Conservation (phyloP, 2,113 vertebrate genomes). For the Microtus pennsylvanicus region DNA sequence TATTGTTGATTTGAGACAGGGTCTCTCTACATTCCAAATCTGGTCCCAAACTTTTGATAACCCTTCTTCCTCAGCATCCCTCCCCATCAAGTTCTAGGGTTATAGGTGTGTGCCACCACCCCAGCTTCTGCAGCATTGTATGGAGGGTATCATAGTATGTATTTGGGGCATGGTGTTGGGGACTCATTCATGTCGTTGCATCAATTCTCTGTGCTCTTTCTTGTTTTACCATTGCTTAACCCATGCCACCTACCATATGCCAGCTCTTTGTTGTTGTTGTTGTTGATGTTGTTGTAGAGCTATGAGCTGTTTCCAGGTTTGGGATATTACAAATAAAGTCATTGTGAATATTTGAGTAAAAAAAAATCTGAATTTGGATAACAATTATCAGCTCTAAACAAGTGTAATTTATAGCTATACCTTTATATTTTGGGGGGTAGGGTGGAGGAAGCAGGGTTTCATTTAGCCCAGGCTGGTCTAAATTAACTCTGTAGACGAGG, state of each 20-base stretch:
- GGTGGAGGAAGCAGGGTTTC: not conserved
- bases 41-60: not conserved
- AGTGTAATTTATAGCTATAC: not conserved
- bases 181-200: not conserved
- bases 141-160: no score
- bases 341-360: not conserved
- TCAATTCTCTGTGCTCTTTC: fast-evolving
- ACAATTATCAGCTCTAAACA: not conserved
- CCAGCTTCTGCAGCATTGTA: not conserved
- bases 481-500: not conserved
- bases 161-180: not conserved
- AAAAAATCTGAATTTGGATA: not conserved
- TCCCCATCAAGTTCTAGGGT: not conserved
- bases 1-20: not conserved
- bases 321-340: not conserved
- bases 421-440: not conserved
- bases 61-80: not conserved
- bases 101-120: not conserved
- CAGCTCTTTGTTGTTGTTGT: not conserved
- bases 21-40: not conserved
- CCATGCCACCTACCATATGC: no score
- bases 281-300: not conserved
- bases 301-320: not conserved
- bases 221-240: not conserved
- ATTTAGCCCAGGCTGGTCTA: not conserved